Conservation (phyloP, 2,888 invertebrate species). For the Strigamia transsilvanica region DNA sequence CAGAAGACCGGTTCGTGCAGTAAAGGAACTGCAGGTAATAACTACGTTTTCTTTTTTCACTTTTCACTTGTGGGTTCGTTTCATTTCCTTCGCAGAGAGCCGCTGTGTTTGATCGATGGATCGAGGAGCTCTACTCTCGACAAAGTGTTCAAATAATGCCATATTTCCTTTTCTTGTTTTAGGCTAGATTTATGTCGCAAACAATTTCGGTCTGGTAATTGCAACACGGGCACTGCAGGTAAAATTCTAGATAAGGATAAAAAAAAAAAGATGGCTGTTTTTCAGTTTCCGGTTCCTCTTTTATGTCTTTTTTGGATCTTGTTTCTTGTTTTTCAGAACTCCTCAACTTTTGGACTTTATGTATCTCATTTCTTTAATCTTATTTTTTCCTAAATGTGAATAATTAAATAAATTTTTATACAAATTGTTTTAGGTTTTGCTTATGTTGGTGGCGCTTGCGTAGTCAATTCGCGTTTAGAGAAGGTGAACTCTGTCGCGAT, state of each 20-base stretch:
- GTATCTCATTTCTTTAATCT: neutral
- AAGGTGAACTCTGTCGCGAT: slow-evolving; percentile 96
- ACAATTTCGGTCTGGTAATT: slow-evolving; percentile 91
- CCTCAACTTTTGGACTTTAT: neutral
- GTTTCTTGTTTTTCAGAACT: neutral
- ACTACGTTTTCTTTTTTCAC: neutral
- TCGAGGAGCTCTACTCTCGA: neutral
- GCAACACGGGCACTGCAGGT: slow-evolving; percentile 99
- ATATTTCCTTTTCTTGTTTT: slow-evolving; percentile 62
- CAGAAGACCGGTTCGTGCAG: slow-evolving; percentile 96
- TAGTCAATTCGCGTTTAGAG: slow-evolving; percentile 92
- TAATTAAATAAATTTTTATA: neutral
- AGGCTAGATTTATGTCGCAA: slow-evolving; percentile 99
- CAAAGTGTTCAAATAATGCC: neutral
- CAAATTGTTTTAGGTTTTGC: slow-evolving; percentile 78
- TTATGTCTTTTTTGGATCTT: neutral
- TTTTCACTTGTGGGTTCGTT: slow-evolving; percentile 42
- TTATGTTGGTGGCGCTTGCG: slow-evolving; percentile 94
- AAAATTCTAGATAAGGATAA: slow-evolving; percentile 65
- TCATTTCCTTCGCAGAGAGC: slow-evolving; percentile 20
- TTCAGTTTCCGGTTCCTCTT: slow-evolving; percentile 32
- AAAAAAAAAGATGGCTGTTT: neutral
- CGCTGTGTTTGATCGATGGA: neutral
- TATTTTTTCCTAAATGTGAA: neutral
- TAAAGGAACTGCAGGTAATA: slow-evolving; percentile 97